phyloP scores from a whole-genome alignment of 1,140 invertebrate genomes.

The Drosophila watanabei region DNA sequence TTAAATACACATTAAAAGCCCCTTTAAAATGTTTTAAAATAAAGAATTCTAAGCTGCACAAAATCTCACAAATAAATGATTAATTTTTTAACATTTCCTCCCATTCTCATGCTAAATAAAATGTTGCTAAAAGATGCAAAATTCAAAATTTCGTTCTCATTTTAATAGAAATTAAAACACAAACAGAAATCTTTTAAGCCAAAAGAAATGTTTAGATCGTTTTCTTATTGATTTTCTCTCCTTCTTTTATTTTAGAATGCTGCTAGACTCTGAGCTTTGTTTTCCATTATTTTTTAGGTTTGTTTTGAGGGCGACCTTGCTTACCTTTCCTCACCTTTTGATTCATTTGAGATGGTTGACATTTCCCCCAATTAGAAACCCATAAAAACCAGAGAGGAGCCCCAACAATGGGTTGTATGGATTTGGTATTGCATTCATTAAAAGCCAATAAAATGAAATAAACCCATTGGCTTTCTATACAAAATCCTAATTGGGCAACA shows the following conservation, averaged over 20 bases:
- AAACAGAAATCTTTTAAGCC: neutral
- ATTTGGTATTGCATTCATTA: conserved; percentile 71
- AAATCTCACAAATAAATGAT: neutral
- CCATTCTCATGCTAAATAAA: conserved; percentile 33
- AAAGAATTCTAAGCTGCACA: neutral
- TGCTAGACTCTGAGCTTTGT: neutral
- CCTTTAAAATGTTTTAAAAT: neutral
- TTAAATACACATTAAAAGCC: neutral
- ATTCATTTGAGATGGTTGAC: conserved; percentile 21
- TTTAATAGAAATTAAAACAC: neutral
- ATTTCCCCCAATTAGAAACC: conserved; percentile 60
- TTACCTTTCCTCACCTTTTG: conserved; percentile 37
- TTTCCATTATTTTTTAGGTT: neutral
- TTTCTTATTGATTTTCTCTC: conserved; percentile 11
- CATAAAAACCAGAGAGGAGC: conserved; percentile 48
- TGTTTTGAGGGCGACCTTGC: conserved; percentile 47
- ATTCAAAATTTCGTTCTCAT: conserved; percentile 1
- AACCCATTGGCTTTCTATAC: conserved; percentile 79
- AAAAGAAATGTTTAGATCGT: conserved; percentile 2
- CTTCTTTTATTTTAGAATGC: conserved; percentile 1
- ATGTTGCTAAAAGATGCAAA: neutral
- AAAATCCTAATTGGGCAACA: conserved; percentile 78
- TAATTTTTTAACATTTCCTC: neutral
- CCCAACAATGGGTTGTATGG: conserved; percentile 38
- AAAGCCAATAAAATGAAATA: conserved; percentile 75